These are phyloP conservation scores for Chrysomela aeneicollis DNA, from an alignment of 2,888 invertebrate genomes.

Conservation along the genomic window DNA sequence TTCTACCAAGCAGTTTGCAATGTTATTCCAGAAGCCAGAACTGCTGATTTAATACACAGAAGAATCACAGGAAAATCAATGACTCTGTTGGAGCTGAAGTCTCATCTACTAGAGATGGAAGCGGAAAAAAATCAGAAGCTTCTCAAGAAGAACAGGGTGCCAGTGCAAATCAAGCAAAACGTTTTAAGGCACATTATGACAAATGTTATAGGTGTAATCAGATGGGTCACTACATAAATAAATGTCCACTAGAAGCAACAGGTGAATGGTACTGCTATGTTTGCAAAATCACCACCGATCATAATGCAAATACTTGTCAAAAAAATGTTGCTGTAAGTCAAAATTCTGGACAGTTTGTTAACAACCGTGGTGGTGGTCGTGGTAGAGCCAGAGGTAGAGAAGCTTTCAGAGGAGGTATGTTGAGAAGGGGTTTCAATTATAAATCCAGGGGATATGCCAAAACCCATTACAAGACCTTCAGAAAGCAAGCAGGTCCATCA, in stretches of 20 bases:
- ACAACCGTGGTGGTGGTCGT: too few relatives aligned
- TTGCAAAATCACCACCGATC: constrained; percentile 1
- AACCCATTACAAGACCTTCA: background rate
- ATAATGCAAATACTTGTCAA: constrained; percentile 8
- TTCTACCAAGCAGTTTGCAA: constrained; percentile 20
- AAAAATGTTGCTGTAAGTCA: background rate
- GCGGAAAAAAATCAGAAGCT: constrained; percentile 7
- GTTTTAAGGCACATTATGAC: background rate
- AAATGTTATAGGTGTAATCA: constrained; percentile 4
- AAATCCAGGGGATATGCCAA: constrained; percentile 10
- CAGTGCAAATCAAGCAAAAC: constrained; percentile 2
- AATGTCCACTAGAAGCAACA: constrained; percentile 4
- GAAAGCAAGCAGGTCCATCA: background rate
- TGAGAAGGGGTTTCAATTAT: background rate
- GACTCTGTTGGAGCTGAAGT: background rate
- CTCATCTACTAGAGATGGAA: too few relatives aligned
- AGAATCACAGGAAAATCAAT: constrained; percentile 6
- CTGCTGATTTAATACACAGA: constrained; percentile 3
- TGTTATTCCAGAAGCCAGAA: constrained; percentile 8
- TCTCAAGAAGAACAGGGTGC: background rate
- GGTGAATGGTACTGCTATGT: constrained; percentile 4
- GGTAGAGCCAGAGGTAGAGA: background rate
- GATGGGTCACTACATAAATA: background rate
- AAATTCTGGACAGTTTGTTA: too few relatives aligned
- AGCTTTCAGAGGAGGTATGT: background rate